phyloP scores from a whole-genome alignment of 2,113 vertebrate genomes.

The Hemibagrus wyckioides region DNA sequence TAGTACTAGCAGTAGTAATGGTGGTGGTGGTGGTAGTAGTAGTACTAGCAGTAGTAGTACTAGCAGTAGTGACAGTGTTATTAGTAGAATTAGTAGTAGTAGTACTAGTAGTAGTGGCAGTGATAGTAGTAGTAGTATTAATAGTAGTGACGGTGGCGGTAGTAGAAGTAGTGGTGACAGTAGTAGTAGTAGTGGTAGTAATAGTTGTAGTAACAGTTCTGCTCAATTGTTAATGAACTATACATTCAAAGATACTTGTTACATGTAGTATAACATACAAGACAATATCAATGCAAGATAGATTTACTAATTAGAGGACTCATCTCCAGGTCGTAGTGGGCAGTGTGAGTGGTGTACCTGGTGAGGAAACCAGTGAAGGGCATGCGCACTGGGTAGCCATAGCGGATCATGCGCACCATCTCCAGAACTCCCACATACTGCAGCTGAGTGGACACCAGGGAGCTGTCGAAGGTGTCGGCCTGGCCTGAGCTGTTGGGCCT shows the following conservation, averaged over 20 bases:
- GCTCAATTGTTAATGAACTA: neutral
- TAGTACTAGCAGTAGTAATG: neutral
- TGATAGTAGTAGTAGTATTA: too few relatives aligned
- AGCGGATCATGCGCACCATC: constrained; percentile 89
- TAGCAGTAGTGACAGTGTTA: neutral
- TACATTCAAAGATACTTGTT: neutral
- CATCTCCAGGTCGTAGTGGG: neutral
- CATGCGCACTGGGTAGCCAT: constrained; percentile 87
- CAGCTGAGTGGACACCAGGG: constrained; percentile 89
- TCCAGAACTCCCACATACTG: constrained; percentile 90
- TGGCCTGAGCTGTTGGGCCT: constrained; percentile 81
- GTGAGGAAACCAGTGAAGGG: constrained; percentile 85
- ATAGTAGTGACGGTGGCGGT: neutral
- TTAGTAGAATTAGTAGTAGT: neutral
- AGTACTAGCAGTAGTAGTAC: neutral
- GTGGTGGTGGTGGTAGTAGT: neutral
- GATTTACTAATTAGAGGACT: neutral
- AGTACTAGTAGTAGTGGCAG: neutral
- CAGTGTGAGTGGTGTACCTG: constrained; percentile 71
- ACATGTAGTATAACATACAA: neutral
- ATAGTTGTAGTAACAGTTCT: neutral
- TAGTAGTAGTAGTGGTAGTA: neutral
- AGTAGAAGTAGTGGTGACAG: neutral
- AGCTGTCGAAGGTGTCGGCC: constrained; percentile 84
- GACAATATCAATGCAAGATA: neutral